Evolutionary conservation across 2,888 invertebrate genomes (phyloP).

Genomic region (Nematopogon swammerdamellus): DNA sequence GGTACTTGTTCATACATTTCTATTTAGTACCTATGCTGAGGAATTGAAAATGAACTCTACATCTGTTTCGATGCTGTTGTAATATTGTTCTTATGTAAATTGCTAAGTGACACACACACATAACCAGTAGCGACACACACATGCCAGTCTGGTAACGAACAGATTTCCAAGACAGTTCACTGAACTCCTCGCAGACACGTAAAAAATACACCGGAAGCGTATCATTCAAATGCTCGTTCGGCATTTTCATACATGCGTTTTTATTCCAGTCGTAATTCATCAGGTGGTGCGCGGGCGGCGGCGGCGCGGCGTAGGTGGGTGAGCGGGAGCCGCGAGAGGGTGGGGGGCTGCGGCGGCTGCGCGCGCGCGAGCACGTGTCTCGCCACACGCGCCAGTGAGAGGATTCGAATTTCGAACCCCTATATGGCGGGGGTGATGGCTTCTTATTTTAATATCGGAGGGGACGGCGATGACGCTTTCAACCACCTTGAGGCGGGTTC

Average conservation of each 20-base stretch:
- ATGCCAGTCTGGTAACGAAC: neutral
- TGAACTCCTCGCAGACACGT: neutral
- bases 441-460: neutral
- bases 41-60: too few species aligned
- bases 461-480: neutral
- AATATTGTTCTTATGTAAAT: too few species aligned
- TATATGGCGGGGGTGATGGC: neutral
- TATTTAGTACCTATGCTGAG: too few species aligned
- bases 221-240: constrained; percentile 1
- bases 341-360: neutral
- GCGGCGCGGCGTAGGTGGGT: neutral
- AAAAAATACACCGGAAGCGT: constrained; percentile 2
- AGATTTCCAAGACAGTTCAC: constrained; percentile 1
- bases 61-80: too few species aligned
- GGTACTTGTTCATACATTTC: too few species aligned
- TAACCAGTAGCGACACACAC: too few species aligned
- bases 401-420: neutral
- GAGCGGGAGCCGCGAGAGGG: neutral
- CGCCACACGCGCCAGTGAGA: constrained; percentile 2
- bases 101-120: too few species aligned
- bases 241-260: neutral
- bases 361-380: constrained; percentile 9
- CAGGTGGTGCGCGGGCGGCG: neutral
- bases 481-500: neutral
- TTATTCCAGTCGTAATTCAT: neutral